Evolutionary conservation across 2,113 vertebrate genomes (phyloP).

Genomic region (Pygoscelis antarcticus): DNA sequence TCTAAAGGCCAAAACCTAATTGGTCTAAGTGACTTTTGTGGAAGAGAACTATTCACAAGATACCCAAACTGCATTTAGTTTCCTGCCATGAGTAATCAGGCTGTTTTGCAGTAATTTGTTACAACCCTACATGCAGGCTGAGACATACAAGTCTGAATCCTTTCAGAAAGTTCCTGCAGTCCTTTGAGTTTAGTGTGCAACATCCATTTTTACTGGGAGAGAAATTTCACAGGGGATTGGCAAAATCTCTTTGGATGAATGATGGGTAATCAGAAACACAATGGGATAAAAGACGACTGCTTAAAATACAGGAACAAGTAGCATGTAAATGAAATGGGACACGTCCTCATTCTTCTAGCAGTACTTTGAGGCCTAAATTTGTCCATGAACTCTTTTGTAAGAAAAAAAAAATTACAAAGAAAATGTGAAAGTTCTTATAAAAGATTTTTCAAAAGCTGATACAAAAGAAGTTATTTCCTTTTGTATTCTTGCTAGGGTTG

Average conservation of each 20-base stretch:
- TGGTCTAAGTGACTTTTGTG: background rate
- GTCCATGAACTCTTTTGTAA: background rate
- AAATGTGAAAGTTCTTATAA: background rate
- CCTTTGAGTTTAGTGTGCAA: background rate
- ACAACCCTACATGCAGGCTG: background rate
- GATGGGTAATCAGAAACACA: background rate
- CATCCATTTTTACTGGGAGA: background rate
- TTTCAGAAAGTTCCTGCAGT: background rate
- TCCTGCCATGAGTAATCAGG: background rate
- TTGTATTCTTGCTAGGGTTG: background rate
- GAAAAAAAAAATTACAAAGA: background rate
- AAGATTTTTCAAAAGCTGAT: no score
- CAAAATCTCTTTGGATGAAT: background rate
- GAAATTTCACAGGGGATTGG: slow-evolving; percentile 9
- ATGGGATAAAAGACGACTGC: background rate
- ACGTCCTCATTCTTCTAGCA: background rate
- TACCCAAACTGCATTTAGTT: background rate
- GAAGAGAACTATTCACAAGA: background rate
- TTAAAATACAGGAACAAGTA: background rate
- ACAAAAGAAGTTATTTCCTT: background rate
- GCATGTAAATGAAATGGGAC: background rate
- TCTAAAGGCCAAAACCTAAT: background rate
- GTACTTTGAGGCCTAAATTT: background rate
- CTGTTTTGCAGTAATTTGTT: background rate
- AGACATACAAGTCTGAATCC: background rate